Percentiles rank a stretch among this genome's conserved stretches.
Conservation (phyloP, 2,888 invertebrate genomes). For the Laothoe populi region DNA sequence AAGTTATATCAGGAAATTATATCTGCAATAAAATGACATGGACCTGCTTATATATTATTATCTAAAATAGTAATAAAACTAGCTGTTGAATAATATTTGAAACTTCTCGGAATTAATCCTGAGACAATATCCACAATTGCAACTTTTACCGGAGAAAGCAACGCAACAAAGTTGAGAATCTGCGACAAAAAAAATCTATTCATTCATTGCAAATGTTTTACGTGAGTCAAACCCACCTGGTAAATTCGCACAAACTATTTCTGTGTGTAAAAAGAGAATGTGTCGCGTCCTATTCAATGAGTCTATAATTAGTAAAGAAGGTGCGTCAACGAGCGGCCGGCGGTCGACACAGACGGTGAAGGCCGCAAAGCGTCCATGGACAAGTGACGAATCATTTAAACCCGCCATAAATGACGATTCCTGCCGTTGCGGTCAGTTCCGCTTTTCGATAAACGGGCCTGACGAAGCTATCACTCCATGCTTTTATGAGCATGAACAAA, state of each 20-base stretch:
- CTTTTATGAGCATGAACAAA: constrained; percentile 25
- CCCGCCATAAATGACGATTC: constrained; percentile 36
- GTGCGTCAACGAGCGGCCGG: constrained; percentile 59
- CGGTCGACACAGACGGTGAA: constrained; percentile 51
- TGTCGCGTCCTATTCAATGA: constrained; percentile 43
- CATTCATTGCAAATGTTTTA: constrained; percentile 12
- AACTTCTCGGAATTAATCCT: background rate
- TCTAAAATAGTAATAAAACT: background rate
- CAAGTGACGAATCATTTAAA: constrained; percentile 32
- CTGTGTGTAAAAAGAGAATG: constrained; percentile 36
- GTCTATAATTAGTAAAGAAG: constrained; percentile 62
- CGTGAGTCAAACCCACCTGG: constrained; percentile 15
- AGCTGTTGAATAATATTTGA: background rate
- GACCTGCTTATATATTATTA: too few species aligned
- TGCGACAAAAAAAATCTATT: background rate
- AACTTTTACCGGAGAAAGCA: background rate
- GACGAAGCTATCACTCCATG: constrained; percentile 35
- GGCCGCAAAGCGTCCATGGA: constrained; percentile 45
- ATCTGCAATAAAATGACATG: background rate
- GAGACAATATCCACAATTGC: background rate
- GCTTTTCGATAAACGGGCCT: constrained; percentile 35
- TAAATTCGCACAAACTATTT: constrained; percentile 24
- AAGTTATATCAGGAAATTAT: background rate
- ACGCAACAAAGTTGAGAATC: background rate
- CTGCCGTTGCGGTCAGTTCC: constrained; percentile 40